A percentile compares a stretch with the other conserved stretches of the same genome.
These are phyloP conservation scores for Aphelinus certus DNA, from an alignment of 1,140 invertebrate genomes.

Conservation along the genomic window DNA sequence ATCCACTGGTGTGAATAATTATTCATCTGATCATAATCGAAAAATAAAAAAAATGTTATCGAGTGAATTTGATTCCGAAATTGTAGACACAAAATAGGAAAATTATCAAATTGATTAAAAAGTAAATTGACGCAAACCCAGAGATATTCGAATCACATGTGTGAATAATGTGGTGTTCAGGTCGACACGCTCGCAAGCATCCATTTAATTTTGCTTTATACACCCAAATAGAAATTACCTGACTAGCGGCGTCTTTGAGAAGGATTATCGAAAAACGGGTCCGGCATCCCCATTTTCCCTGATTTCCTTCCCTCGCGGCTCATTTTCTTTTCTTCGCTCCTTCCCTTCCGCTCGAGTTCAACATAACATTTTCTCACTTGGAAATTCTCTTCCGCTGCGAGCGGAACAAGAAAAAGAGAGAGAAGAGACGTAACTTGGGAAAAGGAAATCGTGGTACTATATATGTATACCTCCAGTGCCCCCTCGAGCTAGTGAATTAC, in stretches of 20 bases:
- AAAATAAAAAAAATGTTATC: no score
- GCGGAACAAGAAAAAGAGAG: neutral
- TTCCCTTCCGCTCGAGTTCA: neutral
- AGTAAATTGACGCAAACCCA: no score
- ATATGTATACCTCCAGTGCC: conserved; percentile 25
- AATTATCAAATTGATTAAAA: no score
- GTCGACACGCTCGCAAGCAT: no score
- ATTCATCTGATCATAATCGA: no score
- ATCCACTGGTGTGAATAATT: no score
- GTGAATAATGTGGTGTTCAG: no score
- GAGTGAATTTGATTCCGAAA: no score
- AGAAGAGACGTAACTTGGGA: conserved; percentile 17
- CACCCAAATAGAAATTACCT: conserved; percentile 55
- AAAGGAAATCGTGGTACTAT: conserved; percentile 39
- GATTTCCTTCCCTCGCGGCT: no score
- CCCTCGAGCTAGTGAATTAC: conserved; percentile 43
- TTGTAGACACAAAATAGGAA: no score
- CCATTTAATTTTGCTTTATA: no score
- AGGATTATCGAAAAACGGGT: conserved; percentile 65
- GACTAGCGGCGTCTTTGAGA: conserved; percentile 54
- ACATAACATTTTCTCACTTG: conserved; percentile 22
- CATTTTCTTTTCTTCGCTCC: conserved; percentile 40
- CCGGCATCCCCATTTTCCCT: conserved; percentile 45
- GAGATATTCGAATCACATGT: no score
- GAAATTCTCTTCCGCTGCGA: conserved; percentile 25